Evolutionary conservation across 2,113 vertebrate genomes (phyloP), one percentile per base, ranked within the genome.

Genomic region (Hippocampus guttulatus): DNA sequence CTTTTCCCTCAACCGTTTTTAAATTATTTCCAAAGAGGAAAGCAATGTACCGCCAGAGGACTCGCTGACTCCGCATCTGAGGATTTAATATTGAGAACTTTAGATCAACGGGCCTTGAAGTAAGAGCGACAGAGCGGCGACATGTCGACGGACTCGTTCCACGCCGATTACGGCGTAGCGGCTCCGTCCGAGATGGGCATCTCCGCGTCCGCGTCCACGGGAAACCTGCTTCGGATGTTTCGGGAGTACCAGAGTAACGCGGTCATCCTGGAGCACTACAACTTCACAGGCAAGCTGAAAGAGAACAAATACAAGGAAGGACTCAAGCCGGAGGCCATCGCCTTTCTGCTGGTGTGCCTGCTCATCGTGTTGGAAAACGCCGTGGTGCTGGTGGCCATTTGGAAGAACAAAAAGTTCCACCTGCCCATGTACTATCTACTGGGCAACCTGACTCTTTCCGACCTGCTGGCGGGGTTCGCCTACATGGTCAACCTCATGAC

Each of bases 371-470:
- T 91, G 12, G 96, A 96, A 83, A 98, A 98, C 51, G 77, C 94
- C 1, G 83, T 95, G 10, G 94, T 97, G 69, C 89, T 97, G 43
- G 43, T 93, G 8, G 94, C 94, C 33, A 91, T 97, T 51, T 94
- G 93, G 90, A 93, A 91, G 79, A 95, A 96, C 85, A 95, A 95
- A 74, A 96, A 95, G 55, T 95, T 98, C 78, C 96, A 95, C 3
- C 68, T 94, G 49, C 95, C 95, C 76, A 96, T 96, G 95, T 97
- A 95, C 79, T 94, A 95, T 70, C 84, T 96, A 1, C 79, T 96
- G 74, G 95, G 95, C 62, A 98, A 94, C 85, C 73, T 98, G 75
- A 95, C 95, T 1, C 86, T 96, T 15, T 96, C 95, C 0, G 96
- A 98, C 88, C 77, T 98, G 71, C 76, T 98, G 5, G 94, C 96